Conservation (phyloP, 1,140 invertebrate genomes). For the Drosophila yakuba region DNA sequence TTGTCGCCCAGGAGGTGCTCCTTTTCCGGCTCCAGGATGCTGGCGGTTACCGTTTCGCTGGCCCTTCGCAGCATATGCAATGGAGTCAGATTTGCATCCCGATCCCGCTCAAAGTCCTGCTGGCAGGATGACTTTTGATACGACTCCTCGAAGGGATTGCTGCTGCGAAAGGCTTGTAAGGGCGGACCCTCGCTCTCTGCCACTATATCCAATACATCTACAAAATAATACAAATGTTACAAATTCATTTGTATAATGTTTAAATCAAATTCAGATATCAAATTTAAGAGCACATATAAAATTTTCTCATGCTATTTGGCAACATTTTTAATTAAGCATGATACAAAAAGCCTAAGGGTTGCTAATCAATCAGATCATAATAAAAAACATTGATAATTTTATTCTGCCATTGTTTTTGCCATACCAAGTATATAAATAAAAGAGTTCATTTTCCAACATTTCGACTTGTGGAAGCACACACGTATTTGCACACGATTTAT, state of each 20-base stretch:
- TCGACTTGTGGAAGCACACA: background rate
- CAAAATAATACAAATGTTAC: background rate
- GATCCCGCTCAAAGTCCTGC: background rate
- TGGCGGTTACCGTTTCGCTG: conserved; percentile 60
- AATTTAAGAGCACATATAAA: no score
- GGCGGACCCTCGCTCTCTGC: conserved; percentile 44
- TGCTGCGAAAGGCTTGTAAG: conserved; percentile 46
- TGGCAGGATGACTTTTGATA: background rate
- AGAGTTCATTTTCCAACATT: background rate
- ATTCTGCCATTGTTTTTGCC: background rate
- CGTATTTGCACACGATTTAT: conserved; percentile 26
- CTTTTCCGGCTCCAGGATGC: conserved; percentile 62
- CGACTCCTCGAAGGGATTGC: conserved; percentile 41
- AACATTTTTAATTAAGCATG: no score
- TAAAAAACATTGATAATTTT: no score
- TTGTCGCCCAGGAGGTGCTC: conserved; percentile 59
- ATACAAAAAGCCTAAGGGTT: no score
- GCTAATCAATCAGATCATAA: background rate
- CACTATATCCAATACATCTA: conserved; percentile 55
- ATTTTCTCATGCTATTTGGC: no score
- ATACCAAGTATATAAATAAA: background rate
- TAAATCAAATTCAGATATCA: no score
- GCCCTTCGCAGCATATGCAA: conserved; percentile 54
- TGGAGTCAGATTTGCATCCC: conserved; percentile 39
- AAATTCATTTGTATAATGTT: no score